These are phyloP conservation scores for Tyria jacobaeae DNA, from an alignment of 2,888 invertebrate species.

Conservation along the genomic window DNA sequence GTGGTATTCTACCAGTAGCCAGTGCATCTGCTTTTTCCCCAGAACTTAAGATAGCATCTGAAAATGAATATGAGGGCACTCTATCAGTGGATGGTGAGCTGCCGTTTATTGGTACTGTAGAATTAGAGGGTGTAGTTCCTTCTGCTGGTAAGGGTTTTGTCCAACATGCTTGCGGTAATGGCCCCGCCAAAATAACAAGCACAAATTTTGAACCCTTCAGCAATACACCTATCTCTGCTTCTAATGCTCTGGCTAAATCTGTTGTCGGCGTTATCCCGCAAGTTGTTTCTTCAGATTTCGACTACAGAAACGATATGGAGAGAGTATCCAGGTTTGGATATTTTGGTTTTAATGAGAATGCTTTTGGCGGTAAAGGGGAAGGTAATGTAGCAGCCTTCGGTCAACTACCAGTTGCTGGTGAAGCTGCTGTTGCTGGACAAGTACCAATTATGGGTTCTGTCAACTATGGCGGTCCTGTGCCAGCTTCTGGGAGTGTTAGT, in stretches of 20 bases:
- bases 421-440: constrained; percentile 15
- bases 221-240: neutral
- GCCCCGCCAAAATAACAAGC: constrained; percentile 41
- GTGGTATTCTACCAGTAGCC: constrained; percentile 24
- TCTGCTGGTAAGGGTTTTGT: constrained; percentile 57
- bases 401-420: constrained; percentile 24
- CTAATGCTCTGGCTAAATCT: too few species aligned
- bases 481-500: neutral
- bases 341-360: neutral
- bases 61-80: constrained; percentile 39
- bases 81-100: constrained; percentile 34
- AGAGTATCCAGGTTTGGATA: neutral
- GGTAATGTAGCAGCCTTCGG: constrained; percentile 21
- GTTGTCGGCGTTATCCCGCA: too few species aligned
- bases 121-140: constrained; percentile 53
- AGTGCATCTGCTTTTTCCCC: constrained; percentile 31
- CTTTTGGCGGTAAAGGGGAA: neutral
- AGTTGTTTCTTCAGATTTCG: neutral
- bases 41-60: constrained; percentile 36
- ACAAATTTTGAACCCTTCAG: constrained; percentile 15
- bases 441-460: constrained; percentile 6
- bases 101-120: constrained; percentile 25
- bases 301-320: neutral
- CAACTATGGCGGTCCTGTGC: constrained; percentile 2
- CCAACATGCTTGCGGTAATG: constrained; percentile 59